Base-by-base conservation (phyloP, 1,140 invertebrate genomes). In the Eulimnadia texana region DNA sequence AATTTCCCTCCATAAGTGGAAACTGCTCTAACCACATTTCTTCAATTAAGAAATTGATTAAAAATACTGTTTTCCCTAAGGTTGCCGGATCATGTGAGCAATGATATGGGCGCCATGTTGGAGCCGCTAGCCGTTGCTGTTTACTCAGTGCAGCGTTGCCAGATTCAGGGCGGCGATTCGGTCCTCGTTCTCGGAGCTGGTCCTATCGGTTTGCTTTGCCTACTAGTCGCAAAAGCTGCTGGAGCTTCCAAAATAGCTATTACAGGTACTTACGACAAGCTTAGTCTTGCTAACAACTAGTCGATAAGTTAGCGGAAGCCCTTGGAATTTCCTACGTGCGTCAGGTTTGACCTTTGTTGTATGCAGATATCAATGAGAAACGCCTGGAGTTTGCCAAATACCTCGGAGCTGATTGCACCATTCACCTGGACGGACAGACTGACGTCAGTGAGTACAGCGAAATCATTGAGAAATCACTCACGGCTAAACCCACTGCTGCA, bases 71-170 rank as follows among this genome's bases (percentile, higher is more conserved):
- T 53, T n/a, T n/a, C n/a, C 29, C 51, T 51, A 51, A 71, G 76
- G 65, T 66, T 78, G 27, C 77, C 76, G 29, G 72, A 74, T 63
- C 66, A 74, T 69, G 69, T 78, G n/a, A 70, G 69, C 57, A 70
- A 69, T 62, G 76, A 78, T 63, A 74, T 76, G 64, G 76, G 76
- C 3, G 77, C 77, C 16, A 62, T 78, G 27, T 57, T 76, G 20
- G 76, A 78, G 63, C 76, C 76, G 3, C 60, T 78, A 33, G 70
- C 74, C 51, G 76, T 78, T 3, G 75, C 70, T 19, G 58, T 60
- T 22, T 60, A 60, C 29, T 60, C 58, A 23, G 24, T 24, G 19
- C 47, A 60, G 29, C 50, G 58, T 13, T 42, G 47, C 24, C 28
- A 51, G 24, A 50, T 60, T 20, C 24, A n/a, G 19, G 16, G 20